Evolutionary conservation across 2,888 invertebrate species (phyloP).

Genomic region (Drosophila merina): DNA sequence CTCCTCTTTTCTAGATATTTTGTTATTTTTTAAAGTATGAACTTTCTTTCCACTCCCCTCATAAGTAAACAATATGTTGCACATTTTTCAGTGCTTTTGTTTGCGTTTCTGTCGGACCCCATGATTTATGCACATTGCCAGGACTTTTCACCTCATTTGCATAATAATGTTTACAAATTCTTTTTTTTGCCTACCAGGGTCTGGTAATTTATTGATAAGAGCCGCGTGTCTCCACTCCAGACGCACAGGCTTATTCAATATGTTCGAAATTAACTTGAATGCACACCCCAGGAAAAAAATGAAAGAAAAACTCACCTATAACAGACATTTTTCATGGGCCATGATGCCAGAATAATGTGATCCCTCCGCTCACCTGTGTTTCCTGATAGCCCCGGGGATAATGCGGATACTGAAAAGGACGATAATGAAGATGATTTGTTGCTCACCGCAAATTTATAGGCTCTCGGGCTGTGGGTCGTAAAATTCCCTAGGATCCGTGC

Average conservation of each 20-base stretch:
- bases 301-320: constrained; percentile 8
- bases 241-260: constrained; percentile 53
- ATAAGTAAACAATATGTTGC: constrained; percentile 2
- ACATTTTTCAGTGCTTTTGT: constrained; percentile 8
- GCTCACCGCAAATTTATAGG: constrained; percentile 61
- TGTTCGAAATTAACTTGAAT: constrained; percentile 61
- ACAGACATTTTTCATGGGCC: constrained; percentile 67
- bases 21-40: neutral
- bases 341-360: constrained; percentile 64
- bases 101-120: neutral
- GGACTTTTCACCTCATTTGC: constrained; percentile 64
- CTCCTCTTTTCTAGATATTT: neutral
- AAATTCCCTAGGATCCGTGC: constrained; percentile 33
- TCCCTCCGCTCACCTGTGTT: constrained; percentile 14
- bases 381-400: constrained; percentile 9
- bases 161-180: constrained; percentile 59
- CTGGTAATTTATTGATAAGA: constrained; percentile 74
- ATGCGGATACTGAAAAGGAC: constrained; percentile 25
- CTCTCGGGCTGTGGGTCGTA: constrained; percentile 48
- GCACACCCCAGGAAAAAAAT: constrained; percentile 34
- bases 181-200: constrained; percentile 27
- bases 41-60: neutral
- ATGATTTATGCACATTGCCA: constrained; percentile 63
- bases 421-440: constrained; percentile 57
- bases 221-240: constrained; percentile 8